Percentiles rank a stretch among this genome's conserved stretches.
Conservation (phyloP, 2,797 vertebrate species). For the Sebastes taczanowskii region DNA sequence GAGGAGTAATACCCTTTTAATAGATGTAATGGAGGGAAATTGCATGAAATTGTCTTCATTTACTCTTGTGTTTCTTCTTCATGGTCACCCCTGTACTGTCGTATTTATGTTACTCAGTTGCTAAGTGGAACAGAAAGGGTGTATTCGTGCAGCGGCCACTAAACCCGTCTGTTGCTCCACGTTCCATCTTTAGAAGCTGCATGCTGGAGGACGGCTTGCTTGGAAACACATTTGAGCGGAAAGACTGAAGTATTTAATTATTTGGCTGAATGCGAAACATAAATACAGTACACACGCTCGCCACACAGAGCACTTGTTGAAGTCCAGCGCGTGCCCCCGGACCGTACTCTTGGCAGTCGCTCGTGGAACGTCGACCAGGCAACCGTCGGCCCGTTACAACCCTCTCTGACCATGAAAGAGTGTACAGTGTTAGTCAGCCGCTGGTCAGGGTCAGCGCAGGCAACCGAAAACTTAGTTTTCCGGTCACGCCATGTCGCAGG, state of each 20-base stretch:
- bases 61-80: slow-evolving; percentile 9
- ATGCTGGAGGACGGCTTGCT: slow-evolving; percentile 44
- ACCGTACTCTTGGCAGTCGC: slow-evolving; percentile 67
- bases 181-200: slow-evolving; percentile 66
- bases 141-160: slow-evolving; percentile 37
- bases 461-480: slow-evolving; percentile 53
- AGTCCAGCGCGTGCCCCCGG: slow-evolving; percentile 55
- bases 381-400: slow-evolving; percentile 58
- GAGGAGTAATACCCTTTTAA: slow-evolving; percentile 20
- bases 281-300: slow-evolving; percentile 29
- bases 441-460: slow-evolving; percentile 61
- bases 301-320: slow-evolving; percentile 63
- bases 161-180: slow-evolving; percentile 39
- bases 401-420: slow-evolving; percentile 81
- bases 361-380: slow-evolving; percentile 80
- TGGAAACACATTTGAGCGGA: slow-evolving; percentile 66
- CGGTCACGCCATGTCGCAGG: slow-evolving; percentile 30
- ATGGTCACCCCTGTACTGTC: not conserved
- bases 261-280: slow-evolving; percentile 27
- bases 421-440: slow-evolving; percentile 79
- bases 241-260: slow-evolving; percentile 73
- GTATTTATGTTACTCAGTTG: slow-evolving; percentile 66
- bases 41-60: not conserved
- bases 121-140: slow-evolving; percentile 62
- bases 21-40: slow-evolving; percentile 25